A percentile compares a stretch with the other conserved stretches of the same genome.
Evolutionary conservation across 2,888 invertebrate genomes (phyloP).

Genomic region (Neoitamus cyanurus): DNA sequence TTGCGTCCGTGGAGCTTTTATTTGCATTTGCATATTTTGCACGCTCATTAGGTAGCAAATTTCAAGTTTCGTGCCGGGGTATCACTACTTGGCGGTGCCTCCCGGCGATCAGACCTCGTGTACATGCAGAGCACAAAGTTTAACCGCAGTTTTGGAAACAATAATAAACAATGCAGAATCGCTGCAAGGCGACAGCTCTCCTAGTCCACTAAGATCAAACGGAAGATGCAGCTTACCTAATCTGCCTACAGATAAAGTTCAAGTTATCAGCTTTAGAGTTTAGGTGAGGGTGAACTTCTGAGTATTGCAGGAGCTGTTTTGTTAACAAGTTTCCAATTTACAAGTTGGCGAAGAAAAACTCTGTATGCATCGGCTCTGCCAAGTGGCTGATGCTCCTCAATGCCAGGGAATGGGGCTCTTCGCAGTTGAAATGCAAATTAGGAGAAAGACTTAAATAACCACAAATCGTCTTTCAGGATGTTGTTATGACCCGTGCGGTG

Average conservation of each 20-base stretch:
- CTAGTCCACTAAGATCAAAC: not conserved
- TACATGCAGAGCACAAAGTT: not conserved
- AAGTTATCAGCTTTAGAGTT: not conserved
- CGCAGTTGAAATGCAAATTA: constrained; percentile 40
- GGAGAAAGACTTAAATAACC: constrained; percentile 31
- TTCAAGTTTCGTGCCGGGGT: not conserved
- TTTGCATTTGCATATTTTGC: constrained; percentile 42
- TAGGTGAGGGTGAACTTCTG: not conserved
- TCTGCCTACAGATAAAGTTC: not conserved
- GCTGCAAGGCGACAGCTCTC: not conserved
- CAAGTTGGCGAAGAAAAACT: constrained; percentile 4
- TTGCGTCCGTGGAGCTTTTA: constrained; percentile 21
- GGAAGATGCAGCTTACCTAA: not conserved
- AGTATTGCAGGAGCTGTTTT: not conserved
- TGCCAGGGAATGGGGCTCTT: not conserved
- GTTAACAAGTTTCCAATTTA: constrained; percentile 19
- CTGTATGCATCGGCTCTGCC: not conserved
- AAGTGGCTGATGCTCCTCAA: not conserved
- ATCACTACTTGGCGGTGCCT: not conserved
- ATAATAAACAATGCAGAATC: not conserved
- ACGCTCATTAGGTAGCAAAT: constrained; percentile 14
- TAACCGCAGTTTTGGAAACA: not conserved
- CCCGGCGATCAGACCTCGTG: not conserved
- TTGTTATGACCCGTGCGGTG: constrained; percentile 36
- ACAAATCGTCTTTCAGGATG: constrained; percentile 34